These are phyloP conservation scores for Tetramorium simillimum DNA, from an alignment of 1,140 invertebrate species.

Conservation along the genomic window DNA sequence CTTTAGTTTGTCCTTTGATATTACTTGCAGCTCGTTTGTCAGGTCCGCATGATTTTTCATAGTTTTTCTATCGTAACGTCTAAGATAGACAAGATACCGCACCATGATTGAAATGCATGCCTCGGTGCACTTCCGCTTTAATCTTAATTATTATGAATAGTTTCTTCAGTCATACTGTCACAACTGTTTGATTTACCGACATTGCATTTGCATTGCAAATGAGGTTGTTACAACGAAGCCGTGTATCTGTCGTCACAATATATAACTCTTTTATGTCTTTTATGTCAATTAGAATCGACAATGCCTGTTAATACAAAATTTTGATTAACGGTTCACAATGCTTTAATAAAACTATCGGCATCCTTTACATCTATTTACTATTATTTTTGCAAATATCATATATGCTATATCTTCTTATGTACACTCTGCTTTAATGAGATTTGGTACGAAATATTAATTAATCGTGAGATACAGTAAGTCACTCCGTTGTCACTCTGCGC, in stretches of 20 bases:
- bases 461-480: conserved; percentile 5
- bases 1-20: neutral
- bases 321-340: conserved; percentile 29
- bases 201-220: conserved; percentile 19
- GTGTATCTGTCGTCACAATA: neutral
- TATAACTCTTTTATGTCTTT: neutral
- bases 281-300: neutral
- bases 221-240: neutral
- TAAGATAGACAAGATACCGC: neutral
- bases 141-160: conserved; percentile 6
- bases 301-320: conserved; percentile 27
- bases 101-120: conserved; percentile 6
- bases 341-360: neutral
- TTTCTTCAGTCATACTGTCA: conserved; percentile 11
- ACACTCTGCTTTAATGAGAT: neutral
- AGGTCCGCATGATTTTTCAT: conserved; percentile 21
- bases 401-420: neutral
- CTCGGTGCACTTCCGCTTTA: neutral
- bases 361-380: neutral
- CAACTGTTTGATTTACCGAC: neutral
- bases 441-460: conserved; percentile 44
- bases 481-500: conserved; percentile 8
- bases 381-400: conserved; percentile 7
- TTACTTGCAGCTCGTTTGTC: neutral
- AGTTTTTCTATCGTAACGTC: neutral